A percentile compares a stretch with the other conserved stretches of the same genome.
Evolutionary conservation across 2,888 invertebrate species (phyloP).

Genomic region (Digitonthophagus gazella): DNA sequence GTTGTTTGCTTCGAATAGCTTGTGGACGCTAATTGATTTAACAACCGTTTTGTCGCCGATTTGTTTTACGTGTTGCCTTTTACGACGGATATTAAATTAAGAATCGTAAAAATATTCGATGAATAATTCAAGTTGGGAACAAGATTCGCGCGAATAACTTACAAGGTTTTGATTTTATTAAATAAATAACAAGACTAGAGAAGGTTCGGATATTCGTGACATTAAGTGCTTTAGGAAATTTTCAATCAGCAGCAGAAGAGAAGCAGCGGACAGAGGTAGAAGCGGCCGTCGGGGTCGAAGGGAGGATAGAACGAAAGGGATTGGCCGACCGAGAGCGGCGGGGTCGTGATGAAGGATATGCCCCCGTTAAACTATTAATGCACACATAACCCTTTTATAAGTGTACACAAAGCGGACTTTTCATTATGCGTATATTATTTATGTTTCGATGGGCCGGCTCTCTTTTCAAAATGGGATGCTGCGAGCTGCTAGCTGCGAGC

Average conservation of each 20-base stretch:
- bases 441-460: conserved; percentile 44
- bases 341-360: not conserved
- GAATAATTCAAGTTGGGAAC: not conserved
- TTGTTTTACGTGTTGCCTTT: too few relatives aligned
- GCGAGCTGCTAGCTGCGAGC: too few relatives aligned
- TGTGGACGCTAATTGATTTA: too few relatives aligned
- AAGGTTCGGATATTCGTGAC: not conserved
- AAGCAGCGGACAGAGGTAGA: not conserved
- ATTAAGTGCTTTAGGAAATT: not conserved
- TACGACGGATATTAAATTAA: too few relatives aligned
- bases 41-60: too few relatives aligned
- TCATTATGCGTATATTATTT: conserved; percentile 51
- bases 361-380: conserved; percentile 16
- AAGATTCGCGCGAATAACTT: not conserved
- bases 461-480: conserved; percentile 22
- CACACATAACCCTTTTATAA: conserved; percentile 16
- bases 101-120: not conserved
- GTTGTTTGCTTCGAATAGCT: too few relatives aligned
- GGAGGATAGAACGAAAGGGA: not conserved
- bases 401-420: conserved; percentile 38
- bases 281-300: not conserved
- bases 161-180: not conserved
- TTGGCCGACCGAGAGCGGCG: not conserved
- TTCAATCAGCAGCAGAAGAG: not conserved
- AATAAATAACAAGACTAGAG: not conserved